Conservation (phyloP, 1,140 invertebrate species). For the Drosophila ironensis region DNA sequence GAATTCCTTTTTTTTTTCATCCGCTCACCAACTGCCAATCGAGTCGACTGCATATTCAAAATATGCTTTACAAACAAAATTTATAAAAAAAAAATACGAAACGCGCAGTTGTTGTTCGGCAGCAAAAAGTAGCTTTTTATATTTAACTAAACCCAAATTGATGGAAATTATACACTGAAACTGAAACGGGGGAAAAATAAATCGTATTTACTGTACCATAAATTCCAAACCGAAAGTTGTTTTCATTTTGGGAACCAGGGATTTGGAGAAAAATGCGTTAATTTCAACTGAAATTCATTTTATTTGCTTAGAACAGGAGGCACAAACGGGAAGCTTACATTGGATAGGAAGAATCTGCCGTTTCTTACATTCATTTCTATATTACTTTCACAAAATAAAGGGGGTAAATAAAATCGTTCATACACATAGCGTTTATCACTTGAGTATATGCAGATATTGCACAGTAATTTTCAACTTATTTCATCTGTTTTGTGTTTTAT, state of each 20-base stretch:
- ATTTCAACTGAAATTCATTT: neutral
- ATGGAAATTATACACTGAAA: constrained; percentile 43
- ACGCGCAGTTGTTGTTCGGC: constrained; percentile 4
- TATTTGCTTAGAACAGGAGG: constrained; percentile 1
- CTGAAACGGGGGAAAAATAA: constrained; percentile 57
- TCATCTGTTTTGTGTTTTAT: too few species aligned
- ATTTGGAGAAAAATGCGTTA: neutral
- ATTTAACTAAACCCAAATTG: constrained; percentile 34
- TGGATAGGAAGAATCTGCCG: neutral
- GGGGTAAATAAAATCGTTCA: too few species aligned
- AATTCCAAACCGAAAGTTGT: constrained; percentile 8
- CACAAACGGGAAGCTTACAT: constrained; percentile 10
- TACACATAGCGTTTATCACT: too few species aligned
- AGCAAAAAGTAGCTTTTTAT: constrained; percentile 66
- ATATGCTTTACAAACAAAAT: constrained; percentile 37
- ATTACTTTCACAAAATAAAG: too few species aligned
- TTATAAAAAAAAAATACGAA: too few species aligned
- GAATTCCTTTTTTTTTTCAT: neutral
- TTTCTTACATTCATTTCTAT: neutral
- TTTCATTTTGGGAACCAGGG: neutral
- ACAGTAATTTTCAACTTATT: neutral
- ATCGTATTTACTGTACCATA: constrained; percentile 66
- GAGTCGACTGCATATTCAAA: constrained; percentile 43
- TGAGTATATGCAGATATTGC: too few species aligned
- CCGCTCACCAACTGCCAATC: constrained; percentile 17